A percentile compares a stretch with the other conserved stretches of the same genome.
Conservation (phyloP, 2,888 invertebrate genomes). For the Oxystoma pomonae region DNA sequence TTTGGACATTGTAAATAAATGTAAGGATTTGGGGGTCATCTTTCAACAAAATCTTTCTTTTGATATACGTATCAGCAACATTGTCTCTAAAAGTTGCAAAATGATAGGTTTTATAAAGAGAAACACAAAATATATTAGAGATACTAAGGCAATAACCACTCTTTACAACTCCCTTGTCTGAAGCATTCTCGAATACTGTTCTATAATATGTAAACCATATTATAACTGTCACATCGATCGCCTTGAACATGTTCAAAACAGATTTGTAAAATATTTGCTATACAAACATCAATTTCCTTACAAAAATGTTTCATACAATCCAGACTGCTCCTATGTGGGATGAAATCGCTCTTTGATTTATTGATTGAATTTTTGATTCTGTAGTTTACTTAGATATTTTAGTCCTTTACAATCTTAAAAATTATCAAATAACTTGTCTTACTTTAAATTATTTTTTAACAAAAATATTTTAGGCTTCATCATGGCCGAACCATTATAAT, state of each 20-base stretch:
- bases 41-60: neutral
- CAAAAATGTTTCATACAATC: neutral
- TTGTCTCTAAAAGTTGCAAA: neutral
- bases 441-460: too few species aligned
- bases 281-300: neutral
- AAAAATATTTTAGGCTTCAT: too few species aligned
- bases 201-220: neutral
- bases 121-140: neutral
- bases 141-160: neutral
- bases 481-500: too few species aligned
- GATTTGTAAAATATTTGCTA: neutral
- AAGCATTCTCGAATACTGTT: neutral
- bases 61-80: too few species aligned
- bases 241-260: neutral
- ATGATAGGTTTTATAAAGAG: neutral
- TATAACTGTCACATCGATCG: neutral
- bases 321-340: neutral
- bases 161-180: neutral
- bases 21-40: neutral
- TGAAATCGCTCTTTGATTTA: too few species aligned
- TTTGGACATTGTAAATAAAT: neutral
- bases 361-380: too few species aligned
- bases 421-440: too few species aligned
- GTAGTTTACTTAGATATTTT: too few species aligned
- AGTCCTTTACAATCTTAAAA: too few species aligned